phyloP scores from a whole-genome alignment of 2,797 vertebrate genomes.

The Cryptoprocta ferox region DNA sequence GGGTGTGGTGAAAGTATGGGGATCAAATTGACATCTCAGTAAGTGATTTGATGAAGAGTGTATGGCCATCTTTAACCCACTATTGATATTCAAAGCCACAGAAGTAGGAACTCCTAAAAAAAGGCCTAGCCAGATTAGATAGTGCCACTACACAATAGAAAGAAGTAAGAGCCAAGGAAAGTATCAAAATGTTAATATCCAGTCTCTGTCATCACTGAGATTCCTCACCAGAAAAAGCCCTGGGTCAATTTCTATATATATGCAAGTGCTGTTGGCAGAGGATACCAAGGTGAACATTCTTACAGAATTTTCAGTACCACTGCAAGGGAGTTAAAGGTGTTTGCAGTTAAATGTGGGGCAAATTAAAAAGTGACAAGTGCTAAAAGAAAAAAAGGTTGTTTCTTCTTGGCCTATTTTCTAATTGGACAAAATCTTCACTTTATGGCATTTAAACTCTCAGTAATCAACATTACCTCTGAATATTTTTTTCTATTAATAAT shows the following conservation, averaged over 20 bases:
- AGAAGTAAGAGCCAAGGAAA: not conserved
- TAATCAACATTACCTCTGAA: not conserved
- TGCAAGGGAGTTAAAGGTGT: not conserved
- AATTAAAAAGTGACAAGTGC: not conserved
- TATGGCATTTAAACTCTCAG: not conserved
- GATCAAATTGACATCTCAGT: not conserved
- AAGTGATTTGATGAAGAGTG: not conserved
- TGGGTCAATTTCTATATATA: not conserved
- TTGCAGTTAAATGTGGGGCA: not conserved
- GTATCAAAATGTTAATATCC: not conserved
- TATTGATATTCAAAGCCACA: not conserved
- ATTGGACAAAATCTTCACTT: not conserved
- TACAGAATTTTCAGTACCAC: not conserved
- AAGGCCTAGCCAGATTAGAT: not conserved
- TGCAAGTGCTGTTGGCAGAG: not conserved
- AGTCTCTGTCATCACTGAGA: not conserved
- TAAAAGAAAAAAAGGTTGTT: not conserved
- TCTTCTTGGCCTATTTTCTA: conserved; percentile 8
- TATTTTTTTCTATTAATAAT: not conserved
- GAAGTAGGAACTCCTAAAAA: no score
- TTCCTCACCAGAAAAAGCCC: not conserved
- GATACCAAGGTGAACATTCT: not conserved
- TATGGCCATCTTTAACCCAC: not conserved
- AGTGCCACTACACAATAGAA: not conserved
- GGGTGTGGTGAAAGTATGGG: accelerated